Percentiles rank a stretch among this genome's conserved stretches.
phyloP scores from a whole-genome alignment of 2,113 vertebrate species.

The Corythornis madagascariensis region DNA sequence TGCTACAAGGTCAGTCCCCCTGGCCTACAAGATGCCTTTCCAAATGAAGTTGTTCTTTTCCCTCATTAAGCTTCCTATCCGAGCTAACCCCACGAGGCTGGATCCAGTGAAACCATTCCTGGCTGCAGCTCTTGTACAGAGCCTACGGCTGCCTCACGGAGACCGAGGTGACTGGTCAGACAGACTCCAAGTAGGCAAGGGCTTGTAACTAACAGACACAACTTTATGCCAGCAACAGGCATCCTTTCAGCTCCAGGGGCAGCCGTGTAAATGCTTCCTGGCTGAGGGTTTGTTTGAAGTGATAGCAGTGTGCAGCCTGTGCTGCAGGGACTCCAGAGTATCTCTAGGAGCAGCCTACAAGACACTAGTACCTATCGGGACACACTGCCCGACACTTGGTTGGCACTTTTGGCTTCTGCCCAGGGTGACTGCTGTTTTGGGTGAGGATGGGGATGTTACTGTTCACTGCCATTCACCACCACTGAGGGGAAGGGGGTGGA shows the following conservation, averaged over 20 bases:
- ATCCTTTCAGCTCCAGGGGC: background rate
- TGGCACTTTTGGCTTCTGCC: background rate
- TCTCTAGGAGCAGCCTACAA: background rate
- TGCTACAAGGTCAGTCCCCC: background rate
- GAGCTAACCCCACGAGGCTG: slow-evolving; percentile 9
- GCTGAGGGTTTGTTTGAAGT: background rate
- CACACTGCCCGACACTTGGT: background rate
- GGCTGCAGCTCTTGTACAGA: background rate
- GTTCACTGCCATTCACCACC: background rate
- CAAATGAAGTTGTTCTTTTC: slow-evolving; percentile 44
- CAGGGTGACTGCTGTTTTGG: background rate
- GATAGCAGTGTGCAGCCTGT: background rate
- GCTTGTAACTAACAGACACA: background rate
- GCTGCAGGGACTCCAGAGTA: background rate
- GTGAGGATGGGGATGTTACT: background rate
- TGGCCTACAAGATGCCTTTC: background rate
- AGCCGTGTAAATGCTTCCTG: background rate
- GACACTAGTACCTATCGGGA: background rate
- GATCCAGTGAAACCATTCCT: slow-evolving; percentile 2
- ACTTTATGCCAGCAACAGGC: background rate
- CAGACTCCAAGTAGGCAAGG: background rate
- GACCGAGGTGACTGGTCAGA: background rate
- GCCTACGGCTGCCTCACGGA: background rate
- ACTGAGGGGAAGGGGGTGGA: background rate
- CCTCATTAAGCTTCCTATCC: slow-evolving; percentile 45